A percentile compares a stretch with the other conserved stretches of the same genome.
Evolutionary conservation across 2,888 invertebrate species (phyloP).

Genomic region (Zygothrica quintamaculata): DNA sequence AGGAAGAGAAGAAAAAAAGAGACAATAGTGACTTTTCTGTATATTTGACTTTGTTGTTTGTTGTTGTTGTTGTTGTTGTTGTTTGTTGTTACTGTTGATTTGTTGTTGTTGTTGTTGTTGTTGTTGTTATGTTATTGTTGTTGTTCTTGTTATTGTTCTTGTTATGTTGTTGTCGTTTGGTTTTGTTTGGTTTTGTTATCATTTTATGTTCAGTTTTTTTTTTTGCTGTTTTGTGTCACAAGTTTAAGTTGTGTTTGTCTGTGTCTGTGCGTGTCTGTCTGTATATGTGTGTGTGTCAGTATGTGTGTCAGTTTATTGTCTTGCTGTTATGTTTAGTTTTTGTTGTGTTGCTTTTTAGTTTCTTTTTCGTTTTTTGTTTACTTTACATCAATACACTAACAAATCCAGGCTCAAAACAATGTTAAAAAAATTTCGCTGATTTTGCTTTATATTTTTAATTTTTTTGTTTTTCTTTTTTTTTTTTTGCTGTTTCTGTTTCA

Average conservation of each 20-base stretch:
- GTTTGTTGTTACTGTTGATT: constrained; percentile 38
- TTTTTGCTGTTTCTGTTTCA: constrained; percentile 53
- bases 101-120: constrained; percentile 18
- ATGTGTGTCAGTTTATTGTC: constrained; percentile 19
- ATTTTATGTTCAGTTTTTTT: constrained; percentile 23
- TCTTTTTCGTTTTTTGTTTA: constrained; percentile 51
- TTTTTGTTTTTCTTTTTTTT: constrained; percentile 26
- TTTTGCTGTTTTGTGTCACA: no score
- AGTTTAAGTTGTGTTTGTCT: constrained; percentile 10
- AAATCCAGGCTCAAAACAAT: constrained; percentile 84
- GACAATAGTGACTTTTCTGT: constrained; percentile 85
- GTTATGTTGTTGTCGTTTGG: constrained; percentile 25
- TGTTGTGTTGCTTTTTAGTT: constrained; percentile 25
- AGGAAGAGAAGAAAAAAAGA: constrained; percentile 85
- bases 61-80: constrained; percentile 20
- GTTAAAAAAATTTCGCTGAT: constrained; percentile 54
- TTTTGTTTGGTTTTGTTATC: constrained; percentile 32
- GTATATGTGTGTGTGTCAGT: constrained; percentile 4
- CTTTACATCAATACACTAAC: constrained; percentile 81
- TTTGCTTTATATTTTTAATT: constrained; percentile 45
- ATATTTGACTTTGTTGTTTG: constrained; percentile 75
- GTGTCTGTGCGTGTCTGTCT: no score
- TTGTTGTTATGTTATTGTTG: constrained; percentile 18
- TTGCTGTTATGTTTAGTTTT: constrained; percentile 16
- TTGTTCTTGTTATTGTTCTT: constrained; percentile 27